Evolutionary conservation across 2,888 invertebrate species (phyloP), one percentile per base, ranked within the genome.

Genomic region (Ephialtes manifestator): DNA sequence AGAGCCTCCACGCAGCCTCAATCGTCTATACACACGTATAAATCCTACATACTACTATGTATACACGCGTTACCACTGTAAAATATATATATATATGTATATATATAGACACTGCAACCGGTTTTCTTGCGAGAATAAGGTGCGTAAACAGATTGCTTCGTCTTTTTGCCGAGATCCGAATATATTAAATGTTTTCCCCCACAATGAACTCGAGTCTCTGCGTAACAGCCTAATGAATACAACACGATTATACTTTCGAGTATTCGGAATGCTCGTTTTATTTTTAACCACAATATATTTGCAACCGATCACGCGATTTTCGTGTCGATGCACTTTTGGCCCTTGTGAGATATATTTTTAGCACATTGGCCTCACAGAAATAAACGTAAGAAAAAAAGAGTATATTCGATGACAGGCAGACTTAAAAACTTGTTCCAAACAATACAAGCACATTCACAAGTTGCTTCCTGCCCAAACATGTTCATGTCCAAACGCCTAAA

Each of bases 41-140:
- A 74, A 63, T 18, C 18, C n/a, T 46, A 11, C 15, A 46, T 60
- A 68, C 46, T 35, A 53, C 58, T 53, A n/a, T 35, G 20, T 35
- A 46, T 13, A 55, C 24, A 24, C 28, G 24, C 28, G 18, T 55
- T 55, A 58, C 55, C 55, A 24, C 55, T 11, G 3, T 28, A 18
- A 13, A 55, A 24, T 58, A 7, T 71, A 24, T 55, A 71, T 35
- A 71, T 55, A 24, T 71, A 35, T 53, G n/a, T 39, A 55, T 68
- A 78, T 60, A 76, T 28, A 65, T 82, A 53, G 31, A 43, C 39
- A 51, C n/a, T 53, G 43, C 67, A 84, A 84, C 84, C 74, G 84
- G 84, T 84, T 84, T 31, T 68, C 70, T 63, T 28, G 60, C 74
- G 68, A 74, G 76, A 78, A 81, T 81, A 74, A 81, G 84, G 84